These are phyloP conservation scores for Lagodon rhomboides DNA, from an alignment of 2,797 vertebrate genomes.

Conservation along the genomic window DNA sequence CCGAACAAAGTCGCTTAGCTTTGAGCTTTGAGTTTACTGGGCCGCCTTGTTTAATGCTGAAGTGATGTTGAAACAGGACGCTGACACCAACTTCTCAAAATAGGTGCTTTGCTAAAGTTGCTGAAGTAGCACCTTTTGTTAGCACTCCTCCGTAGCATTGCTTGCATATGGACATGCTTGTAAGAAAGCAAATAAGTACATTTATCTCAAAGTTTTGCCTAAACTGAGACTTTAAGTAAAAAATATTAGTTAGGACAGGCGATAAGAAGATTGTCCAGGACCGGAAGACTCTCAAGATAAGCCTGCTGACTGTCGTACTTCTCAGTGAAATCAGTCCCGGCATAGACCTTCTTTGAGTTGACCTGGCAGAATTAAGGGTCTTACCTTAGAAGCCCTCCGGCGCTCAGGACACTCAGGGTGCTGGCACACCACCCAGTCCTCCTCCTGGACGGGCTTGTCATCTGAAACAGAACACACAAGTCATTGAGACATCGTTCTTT, in stretches of 20 bases:
- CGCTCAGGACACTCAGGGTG: slow-evolving; percentile 88
- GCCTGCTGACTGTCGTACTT: slow-evolving; percentile 2
- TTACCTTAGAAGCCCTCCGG: slow-evolving; percentile 91
- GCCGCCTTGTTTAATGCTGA: too few species aligned
- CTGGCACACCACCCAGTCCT: slow-evolving; percentile 90
- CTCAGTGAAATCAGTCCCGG: not conserved
- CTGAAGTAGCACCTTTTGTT: too few species aligned
- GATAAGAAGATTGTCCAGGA: not conserved
- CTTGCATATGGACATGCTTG: too few species aligned
- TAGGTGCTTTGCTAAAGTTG: too few species aligned
- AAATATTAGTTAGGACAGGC: not conserved
- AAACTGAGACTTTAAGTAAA: not conserved
- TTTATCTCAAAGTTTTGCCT: not conserved
- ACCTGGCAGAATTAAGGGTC: slow-evolving; percentile 23
- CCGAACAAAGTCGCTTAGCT: too few species aligned
- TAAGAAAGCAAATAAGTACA: not conserved
- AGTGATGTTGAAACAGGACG: too few species aligned
- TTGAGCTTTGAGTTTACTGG: too few species aligned
- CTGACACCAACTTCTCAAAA: too few species aligned
- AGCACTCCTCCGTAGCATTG: too few species aligned
- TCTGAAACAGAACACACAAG: slow-evolving; percentile 81
- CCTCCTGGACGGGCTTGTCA: slow-evolving; percentile 86
- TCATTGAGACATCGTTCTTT: slow-evolving; percentile 29
- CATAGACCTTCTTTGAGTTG: not conserved
- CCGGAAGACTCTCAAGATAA: too few species aligned